Conservation (phyloP, 2,113 vertebrate species). For the Piliocolobus tephrosceles region DNA sequence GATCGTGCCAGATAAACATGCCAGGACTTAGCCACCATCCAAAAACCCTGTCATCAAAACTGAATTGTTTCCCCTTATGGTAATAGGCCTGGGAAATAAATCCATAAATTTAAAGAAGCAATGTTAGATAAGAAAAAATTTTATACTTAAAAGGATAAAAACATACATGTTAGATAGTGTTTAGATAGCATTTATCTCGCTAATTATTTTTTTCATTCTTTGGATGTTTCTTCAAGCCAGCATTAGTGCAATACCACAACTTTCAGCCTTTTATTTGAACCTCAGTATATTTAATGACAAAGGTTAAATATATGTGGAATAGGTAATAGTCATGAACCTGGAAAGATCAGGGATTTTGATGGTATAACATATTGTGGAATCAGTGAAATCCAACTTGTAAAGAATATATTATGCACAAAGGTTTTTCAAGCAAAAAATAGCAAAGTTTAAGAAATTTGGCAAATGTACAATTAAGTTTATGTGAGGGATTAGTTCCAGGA, state of each 20-base stretch:
- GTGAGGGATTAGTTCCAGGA: background rate
- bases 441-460: background rate
- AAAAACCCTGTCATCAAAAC: conserved; percentile 55
- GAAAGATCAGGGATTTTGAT: background rate
- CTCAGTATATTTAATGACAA: conserved; percentile 13
- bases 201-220: conserved; percentile 48
- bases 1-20: conserved; percentile 40
- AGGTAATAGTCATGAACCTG: background rate
- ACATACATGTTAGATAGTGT: conserved; percentile 40
- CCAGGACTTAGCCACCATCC: conserved; percentile 43
- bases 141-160: conserved; percentile 57
- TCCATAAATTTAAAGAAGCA: conserved; percentile 63
- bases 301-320: background rate
- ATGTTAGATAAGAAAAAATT: conserved; percentile 56
- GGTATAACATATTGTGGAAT: background rate
- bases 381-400: background rate
- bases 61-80: conserved; percentile 58
- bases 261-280: conserved; percentile 35
- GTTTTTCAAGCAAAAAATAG: conserved; percentile 26
- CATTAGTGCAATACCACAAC: background rate
- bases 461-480: background rate
- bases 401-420: background rate
- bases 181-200: conserved; percentile 40
- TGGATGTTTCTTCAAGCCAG: background rate
- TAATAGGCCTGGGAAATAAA: conserved; percentile 47